A percentile compares a stretch with the other conserved stretches of the same genome.
phyloP scores from a whole-genome alignment of 1,140 invertebrate genomes.

The Pteromalus puparum region DNA sequence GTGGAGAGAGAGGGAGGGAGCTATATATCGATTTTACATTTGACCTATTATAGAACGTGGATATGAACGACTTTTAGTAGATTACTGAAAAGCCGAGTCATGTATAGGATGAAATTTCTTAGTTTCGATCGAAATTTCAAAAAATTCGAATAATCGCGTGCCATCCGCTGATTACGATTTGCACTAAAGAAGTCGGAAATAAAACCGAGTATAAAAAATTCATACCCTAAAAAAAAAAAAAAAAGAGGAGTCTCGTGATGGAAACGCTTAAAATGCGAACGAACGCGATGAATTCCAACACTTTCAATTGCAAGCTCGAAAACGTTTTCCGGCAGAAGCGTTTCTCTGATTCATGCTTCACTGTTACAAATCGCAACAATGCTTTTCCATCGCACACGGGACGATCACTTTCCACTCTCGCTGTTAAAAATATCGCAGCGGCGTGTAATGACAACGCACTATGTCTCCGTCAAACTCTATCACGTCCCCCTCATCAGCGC shows the following conservation, averaged over 20 bases:
- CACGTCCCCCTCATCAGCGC: too few relatives aligned
- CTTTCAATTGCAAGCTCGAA: neutral
- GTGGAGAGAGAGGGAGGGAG: neutral
- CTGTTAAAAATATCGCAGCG: neutral
- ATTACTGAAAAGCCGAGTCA: neutral
- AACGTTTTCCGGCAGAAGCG: neutral
- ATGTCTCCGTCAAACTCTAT: neutral
- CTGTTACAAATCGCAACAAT: neutral
- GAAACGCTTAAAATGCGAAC: neutral
- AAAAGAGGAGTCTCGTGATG: neutral
- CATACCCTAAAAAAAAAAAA: too few relatives aligned
- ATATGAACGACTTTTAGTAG: neutral
- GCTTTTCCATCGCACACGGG: neutral
- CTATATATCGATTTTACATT: neutral
- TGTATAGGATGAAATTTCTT: neutral
- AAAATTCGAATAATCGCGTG: neutral
- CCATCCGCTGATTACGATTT: neutral
- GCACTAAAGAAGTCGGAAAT: too few relatives aligned
- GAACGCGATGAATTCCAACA: neutral
- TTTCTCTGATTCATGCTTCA: neutral
- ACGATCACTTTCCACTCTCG: neutral
- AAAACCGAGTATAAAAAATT: too few relatives aligned
- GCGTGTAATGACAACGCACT: neutral
- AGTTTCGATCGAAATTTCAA: neutral
- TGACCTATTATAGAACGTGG: neutral